These are phyloP conservation scores for Campaea margaritaria DNA, from an alignment of 2,888 invertebrate species.

Conservation along the genomic window DNA sequence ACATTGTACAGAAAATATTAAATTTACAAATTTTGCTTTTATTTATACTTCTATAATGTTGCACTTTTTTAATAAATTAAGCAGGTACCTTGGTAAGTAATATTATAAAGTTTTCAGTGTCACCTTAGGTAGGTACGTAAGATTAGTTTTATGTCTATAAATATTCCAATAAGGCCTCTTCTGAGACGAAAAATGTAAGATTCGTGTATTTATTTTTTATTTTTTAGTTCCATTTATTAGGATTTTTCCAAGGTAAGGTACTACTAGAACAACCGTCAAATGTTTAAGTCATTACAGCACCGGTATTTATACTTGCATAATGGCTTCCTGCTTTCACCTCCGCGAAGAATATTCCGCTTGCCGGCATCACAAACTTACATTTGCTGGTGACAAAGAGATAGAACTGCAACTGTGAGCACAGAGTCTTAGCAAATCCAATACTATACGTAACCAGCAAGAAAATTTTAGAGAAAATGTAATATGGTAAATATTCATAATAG, in stretches of 20 bases:
- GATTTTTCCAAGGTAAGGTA: neutral
- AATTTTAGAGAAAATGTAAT: neutral
- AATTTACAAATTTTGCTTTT: too few species aligned
- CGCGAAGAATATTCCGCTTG: conserved; percentile 58
- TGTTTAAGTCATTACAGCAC: conserved; percentile 50
- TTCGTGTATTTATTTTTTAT: too few species aligned
- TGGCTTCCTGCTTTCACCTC: conserved; percentile 77
- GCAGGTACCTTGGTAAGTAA: too few species aligned
- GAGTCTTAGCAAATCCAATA: neutral
- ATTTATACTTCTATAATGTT: too few species aligned
- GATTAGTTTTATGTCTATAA: too few species aligned
- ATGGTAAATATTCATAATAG: conserved; percentile 17
- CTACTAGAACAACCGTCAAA: conserved; percentile 12
- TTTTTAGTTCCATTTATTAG: too few species aligned
- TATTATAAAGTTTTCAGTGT: too few species aligned
- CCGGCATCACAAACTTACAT: conserved; percentile 41
- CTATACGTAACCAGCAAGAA: neutral
- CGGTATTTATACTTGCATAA: conserved; percentile 67
- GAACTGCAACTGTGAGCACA: conserved; percentile 32
- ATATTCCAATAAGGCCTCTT: too few species aligned
- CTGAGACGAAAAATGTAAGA: too few species aligned
- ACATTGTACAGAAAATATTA: too few species aligned
- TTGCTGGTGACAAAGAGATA: conserved; percentile 43
- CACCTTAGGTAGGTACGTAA: too few species aligned
- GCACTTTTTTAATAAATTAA: too few species aligned